A percentile compares a stretch with the other conserved stretches of the same genome.
These are phyloP conservation scores for Caenorhabditis zanzibari DNA, from an alignment of 2,888 invertebrate species.

Conservation along the genomic window DNA sequence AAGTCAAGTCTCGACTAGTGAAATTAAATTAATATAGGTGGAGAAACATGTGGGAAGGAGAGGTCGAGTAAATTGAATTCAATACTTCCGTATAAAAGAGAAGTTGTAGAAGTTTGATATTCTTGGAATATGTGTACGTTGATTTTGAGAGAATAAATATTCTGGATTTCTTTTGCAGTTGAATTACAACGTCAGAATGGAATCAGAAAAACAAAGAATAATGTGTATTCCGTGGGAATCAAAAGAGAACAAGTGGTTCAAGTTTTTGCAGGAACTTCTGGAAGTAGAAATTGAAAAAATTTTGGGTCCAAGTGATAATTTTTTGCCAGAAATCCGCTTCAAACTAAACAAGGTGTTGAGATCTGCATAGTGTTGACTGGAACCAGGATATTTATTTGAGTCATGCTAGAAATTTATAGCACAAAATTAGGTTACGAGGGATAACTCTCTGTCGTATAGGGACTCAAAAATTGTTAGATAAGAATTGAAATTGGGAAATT, in stretches of 20 bases:
- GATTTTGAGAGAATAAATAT: background rate
- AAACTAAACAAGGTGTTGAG: too few relatives aligned
- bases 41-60: slow-evolving; percentile 6
- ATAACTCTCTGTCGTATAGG: too few relatives aligned
- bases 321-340: too few relatives aligned
- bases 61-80: slow-evolving; percentile 3
- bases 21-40: slow-evolving; percentile 8
- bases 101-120: background rate
- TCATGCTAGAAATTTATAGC: too few relatives aligned
- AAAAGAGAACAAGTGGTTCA: slow-evolving; percentile 12
- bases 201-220: slow-evolving; percentile 16
- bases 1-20: background rate
- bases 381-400: too few relatives aligned
- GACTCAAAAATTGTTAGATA: too few relatives aligned
- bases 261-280: slow-evolving; percentile 16
- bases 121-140: background rate
- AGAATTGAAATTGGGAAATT: too few relatives aligned
- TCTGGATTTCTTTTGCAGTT: background rate
- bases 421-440: too few relatives aligned
- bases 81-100: slow-evolving; percentile 7
- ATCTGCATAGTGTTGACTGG: too few relatives aligned
- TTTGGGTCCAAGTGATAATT: background rate
- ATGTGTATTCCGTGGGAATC: slow-evolving; percentile 11
- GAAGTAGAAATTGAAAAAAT: background rate
- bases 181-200: background rate